These are phyloP conservation scores for Aphelenchoides besseyi DNA, from an alignment of 1,140 invertebrate species.

Conservation along the genomic window DNA sequence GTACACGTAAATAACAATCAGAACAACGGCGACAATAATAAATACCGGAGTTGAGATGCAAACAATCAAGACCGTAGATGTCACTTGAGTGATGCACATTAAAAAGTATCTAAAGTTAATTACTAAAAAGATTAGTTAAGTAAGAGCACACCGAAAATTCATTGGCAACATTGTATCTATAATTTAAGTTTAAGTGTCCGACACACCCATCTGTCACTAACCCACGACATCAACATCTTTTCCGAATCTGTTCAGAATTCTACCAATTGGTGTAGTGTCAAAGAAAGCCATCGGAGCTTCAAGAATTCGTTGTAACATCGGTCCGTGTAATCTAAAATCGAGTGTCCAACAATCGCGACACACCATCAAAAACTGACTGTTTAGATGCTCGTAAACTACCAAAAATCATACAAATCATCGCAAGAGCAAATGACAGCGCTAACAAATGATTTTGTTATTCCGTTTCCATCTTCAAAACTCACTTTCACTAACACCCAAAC, in stretches of 20 bases:
- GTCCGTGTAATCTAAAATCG: slow-evolving; percentile 71
- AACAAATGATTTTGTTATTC: slow-evolving; percentile 23
- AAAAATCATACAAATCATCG: slow-evolving; percentile 45
- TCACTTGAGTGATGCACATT: slow-evolving; percentile 66
- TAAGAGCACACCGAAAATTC: slow-evolving; percentile 37
- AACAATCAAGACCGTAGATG: slow-evolving; percentile 68
- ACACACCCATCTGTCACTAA: too few species aligned
- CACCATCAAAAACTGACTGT: slow-evolving; percentile 65
- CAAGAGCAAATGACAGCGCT: slow-evolving; percentile 39
- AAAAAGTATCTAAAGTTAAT: slow-evolving; percentile 20
- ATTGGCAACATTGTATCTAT: slow-evolving; percentile 31
- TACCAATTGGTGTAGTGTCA: slow-evolving; percentile 70
- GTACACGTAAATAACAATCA: slow-evolving; percentile 66
- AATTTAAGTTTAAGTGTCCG: too few species aligned
- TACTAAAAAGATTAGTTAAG: slow-evolving; percentile 28
- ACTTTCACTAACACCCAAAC: slow-evolving; percentile 54
- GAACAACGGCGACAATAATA: slow-evolving; percentile 66
- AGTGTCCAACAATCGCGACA: too few species aligned
- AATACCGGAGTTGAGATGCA: slow-evolving; percentile 67
- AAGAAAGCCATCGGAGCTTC: slow-evolving; percentile 71
- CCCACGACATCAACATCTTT: slow-evolving; percentile 63
- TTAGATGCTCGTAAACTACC: slow-evolving; percentile 61
- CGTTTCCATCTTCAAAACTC: slow-evolving; percentile 10
- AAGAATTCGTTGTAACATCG: slow-evolving; percentile 75
- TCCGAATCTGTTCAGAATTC: slow-evolving; percentile 72